These are phyloP conservation scores for Zeugodacus cucurbitae DNA, from an alignment of 1,140 invertebrate genomes.

Conservation along the genomic window DNA sequence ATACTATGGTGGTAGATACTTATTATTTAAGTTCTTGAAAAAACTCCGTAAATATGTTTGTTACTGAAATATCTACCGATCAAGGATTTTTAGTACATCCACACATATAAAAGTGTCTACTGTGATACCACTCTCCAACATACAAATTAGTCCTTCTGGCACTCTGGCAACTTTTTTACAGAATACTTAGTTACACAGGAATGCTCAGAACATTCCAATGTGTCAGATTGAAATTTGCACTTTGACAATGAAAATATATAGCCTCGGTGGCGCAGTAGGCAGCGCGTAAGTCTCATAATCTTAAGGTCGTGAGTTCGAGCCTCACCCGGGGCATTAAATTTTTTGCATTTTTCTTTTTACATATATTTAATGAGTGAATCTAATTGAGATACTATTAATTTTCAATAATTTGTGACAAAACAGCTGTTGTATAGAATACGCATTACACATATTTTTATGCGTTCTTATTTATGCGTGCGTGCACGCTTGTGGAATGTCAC, in stretches of 20 bases:
- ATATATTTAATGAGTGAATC: neutral
- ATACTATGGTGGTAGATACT: too few relatives aligned
- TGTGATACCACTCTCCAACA: too few relatives aligned
- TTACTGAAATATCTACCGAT: too few relatives aligned
- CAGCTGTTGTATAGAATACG: neutral
- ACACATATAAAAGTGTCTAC: too few relatives aligned
- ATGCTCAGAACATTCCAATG: neutral
- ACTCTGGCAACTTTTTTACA: too few relatives aligned
- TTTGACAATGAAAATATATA: neutral
- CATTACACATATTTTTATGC: neutral
- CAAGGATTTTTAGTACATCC: too few relatives aligned
- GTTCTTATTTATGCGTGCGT: neutral
- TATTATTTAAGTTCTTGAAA: too few relatives aligned
- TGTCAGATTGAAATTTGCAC: neutral
- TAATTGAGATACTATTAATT: neutral
- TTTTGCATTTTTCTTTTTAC: slow-evolving; percentile 49
- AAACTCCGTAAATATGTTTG: too few relatives aligned
- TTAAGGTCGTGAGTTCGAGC: slow-evolving; percentile 97
- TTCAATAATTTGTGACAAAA: neutral
- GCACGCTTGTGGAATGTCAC: neutral
- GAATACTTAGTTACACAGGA: too few relatives aligned
- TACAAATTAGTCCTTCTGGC: too few relatives aligned
- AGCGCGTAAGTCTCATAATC: slow-evolving; percentile 98
- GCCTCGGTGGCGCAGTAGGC: slow-evolving; percentile 92
- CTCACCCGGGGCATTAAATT: slow-evolving; percentile 87